Evolutionary conservation across 1,140 invertebrate genomes (phyloP), one percentile per base, ranked within the genome.

Genomic region (Euwallacea similis): DNA sequence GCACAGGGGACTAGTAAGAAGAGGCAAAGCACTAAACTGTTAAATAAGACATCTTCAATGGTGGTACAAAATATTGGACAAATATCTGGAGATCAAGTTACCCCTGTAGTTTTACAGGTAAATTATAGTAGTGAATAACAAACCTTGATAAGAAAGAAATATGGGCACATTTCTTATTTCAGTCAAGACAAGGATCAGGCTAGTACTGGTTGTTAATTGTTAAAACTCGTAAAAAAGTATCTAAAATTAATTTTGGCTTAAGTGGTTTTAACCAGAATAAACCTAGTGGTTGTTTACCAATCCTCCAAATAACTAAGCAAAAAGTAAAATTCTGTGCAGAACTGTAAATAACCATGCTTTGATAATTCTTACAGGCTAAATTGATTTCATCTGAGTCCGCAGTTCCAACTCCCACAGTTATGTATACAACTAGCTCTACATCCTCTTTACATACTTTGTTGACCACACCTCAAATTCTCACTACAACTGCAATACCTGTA

Each of bases 401-500:
- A 42, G 41, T 74, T 33, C 75, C 71, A 13, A 75, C 74, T 53
- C 78, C 81, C 3, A 86, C 87, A 15, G 79, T 89, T 13, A 86
- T 89, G 85, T 88, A 88, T 71, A 84, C 87, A 44, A 84, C 84
- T 50, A 80, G 84, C 10, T 70, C 69, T 56, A 75, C 69, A 69
- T 74, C 74, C 47, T 62, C 75, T 41, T 84, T 90, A 76, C 88
- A 89, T 73, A 89, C 88, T 69, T 81, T 91, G 47, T 86, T 90
- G 7, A 88, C 87, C 69, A 87, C 86, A n/a, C 85, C 86, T 9
- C 85, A 90, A 43, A 82, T 91, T 60, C 81, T 91, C 9, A 87
- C 90, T 44, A 87, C 90, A 50, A 85, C 84, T 81, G 87, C 89
- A 8, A 91, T 93, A 74, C 90, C 90, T 21, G 84, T 92, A 15